Conservation (phyloP, 2,113 vertebrate genomes). For the Pygoscelis adeliae region DNA sequence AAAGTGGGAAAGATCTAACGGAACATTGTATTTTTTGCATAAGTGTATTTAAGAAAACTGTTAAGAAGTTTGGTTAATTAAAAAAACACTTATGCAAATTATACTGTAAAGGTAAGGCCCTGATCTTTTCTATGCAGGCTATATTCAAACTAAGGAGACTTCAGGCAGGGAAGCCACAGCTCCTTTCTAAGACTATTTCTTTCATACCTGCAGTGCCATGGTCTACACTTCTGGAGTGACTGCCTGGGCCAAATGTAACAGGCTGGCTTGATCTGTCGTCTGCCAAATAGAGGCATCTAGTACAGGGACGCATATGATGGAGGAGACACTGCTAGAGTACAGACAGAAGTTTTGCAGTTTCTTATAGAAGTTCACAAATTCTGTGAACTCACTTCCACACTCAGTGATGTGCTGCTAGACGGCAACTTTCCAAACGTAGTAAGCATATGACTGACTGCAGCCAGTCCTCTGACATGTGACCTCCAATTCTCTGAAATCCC, state of each 20-base stretch:
- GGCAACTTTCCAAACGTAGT: not conserved
- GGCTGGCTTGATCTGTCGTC: not conserved
- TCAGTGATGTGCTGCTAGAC: not conserved
- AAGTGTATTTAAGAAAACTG: not conserved
- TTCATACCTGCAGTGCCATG: not conserved
- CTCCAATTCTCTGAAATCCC: not conserved
- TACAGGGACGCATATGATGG: not conserved
- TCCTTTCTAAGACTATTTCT: not conserved
- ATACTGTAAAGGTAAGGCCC: not conserved
- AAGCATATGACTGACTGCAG: not conserved
- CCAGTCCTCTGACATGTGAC: not conserved
- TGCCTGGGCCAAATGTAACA: not conserved
- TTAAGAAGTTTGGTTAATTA: not conserved
- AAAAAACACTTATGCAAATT: not conserved
- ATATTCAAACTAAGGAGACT: not conserved
- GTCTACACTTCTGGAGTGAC: not conserved
- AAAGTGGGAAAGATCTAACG: not conserved
- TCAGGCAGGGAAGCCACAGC: not conserved
- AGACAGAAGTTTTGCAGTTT: not conserved
- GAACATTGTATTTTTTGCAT: not conserved
- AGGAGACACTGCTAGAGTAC: not conserved
- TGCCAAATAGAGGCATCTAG: not conserved
- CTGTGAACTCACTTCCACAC: not conserved
- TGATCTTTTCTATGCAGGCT: not conserved
- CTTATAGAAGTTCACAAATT: not conserved